Evolutionary conservation across 1,140 invertebrate species (phyloP).

Genomic region (Eurosta solidaginis): DNA sequence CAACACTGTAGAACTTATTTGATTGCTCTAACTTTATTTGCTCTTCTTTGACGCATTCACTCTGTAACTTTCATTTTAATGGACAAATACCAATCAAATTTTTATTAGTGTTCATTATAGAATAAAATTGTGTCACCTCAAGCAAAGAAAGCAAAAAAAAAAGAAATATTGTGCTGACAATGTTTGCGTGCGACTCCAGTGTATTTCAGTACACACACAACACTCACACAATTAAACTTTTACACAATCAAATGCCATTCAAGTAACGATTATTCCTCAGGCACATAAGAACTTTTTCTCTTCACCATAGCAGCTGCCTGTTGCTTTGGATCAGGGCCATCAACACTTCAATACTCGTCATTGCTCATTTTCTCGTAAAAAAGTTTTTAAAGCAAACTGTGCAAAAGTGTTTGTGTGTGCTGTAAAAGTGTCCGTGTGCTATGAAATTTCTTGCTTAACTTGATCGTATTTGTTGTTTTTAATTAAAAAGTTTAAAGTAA

Average conservation of each 20-base stretch:
- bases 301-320: background rate
- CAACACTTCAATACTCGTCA: too few species aligned
- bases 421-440: background rate
- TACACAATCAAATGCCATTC: background rate
- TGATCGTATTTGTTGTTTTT: background rate
- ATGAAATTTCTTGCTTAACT: background rate
- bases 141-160: background rate
- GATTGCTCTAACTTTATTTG: background rate
- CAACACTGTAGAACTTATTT: background rate
- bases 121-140: conserved; percentile 9
- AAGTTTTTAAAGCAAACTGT: background rate
- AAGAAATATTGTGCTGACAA: too few species aligned
- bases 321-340: too few species aligned
- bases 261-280: background rate
- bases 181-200: background rate
- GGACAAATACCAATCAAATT: conserved; percentile 11
- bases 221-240: background rate
- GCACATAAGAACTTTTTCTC: conserved; percentile 5
- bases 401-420: background rate
- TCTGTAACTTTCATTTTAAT: too few species aligned
- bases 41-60: background rate
- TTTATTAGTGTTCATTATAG: conserved; percentile 20
- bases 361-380: background rate
- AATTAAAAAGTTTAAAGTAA: conserved; percentile 27
- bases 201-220: background rate